Base-by-base conservation (phyloP, 2,797 vertebrate genomes). In the Ptychadena robeensis region DNA sequence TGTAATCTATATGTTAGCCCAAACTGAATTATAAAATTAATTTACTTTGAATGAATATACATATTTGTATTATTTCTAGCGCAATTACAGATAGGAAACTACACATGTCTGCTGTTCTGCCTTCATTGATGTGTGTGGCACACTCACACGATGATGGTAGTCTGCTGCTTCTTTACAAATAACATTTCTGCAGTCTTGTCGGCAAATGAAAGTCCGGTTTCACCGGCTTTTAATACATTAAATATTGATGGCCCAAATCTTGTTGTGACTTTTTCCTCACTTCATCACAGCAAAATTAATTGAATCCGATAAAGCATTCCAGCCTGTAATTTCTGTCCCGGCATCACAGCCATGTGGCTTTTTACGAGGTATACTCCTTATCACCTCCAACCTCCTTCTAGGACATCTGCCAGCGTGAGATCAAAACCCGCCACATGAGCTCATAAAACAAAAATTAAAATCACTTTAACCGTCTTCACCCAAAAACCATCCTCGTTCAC, bases 351-450 rank as follows among this genome's bases (percentile, higher is more conserved):
- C 37, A 48, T 71, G 28, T 63, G 48, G 48, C 34, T 30, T 82
- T 70, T 82, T 82, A 82, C 48, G 73, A 77, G 73, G 65, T 82
- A 57, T 34, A 77, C 81, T 77, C 34, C 73, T 53, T 70, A 77
- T 82, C 73, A 82, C 73, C 73, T 82, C 73, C 81, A 77, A 70
- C 73, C 73, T 82, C 59, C 48, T 37, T 77, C 53, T 30, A 53
- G 73, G 66, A 64, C 3, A 11, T 8, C 57, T 82, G 81, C 67
- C 81, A 71, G 65, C 30, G 35, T 18, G 57, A 71, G 14, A 38
- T 25, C 65, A 11, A 40, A 76, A 70, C 53, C 32, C n/a, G 57
- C 73, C 73, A 34, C 65, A 53, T 34, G 48, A 82, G 53, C 73
- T 70, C 35, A 53, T 77, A 70, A 82, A 71, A 69, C 65, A 69